Evolutionary conservation across 1,140 invertebrate species (phyloP).

Genomic region (Eupristina koningsbergeri): DNA sequence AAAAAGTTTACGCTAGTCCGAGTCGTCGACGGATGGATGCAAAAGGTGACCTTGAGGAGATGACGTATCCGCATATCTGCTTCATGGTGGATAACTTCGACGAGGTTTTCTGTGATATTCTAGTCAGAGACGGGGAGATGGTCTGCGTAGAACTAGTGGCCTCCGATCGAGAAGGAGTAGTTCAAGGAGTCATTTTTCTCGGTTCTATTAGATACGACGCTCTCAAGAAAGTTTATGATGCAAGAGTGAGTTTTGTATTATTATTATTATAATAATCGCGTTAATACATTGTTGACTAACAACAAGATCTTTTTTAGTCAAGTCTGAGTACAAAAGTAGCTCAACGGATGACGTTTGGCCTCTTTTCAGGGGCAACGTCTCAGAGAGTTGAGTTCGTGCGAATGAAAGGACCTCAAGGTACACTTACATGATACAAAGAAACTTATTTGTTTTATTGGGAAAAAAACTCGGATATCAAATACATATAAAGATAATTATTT

Average conservation of each 20-base stretch:
- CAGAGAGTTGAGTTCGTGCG: slow-evolving; percentile 97
- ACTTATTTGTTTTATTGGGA: no score
- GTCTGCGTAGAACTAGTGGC: slow-evolving; percentile 98
- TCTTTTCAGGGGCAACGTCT: slow-evolving; percentile 84
- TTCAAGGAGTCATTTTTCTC: slow-evolving; percentile 95
- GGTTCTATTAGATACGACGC: slow-evolving; percentile 98
- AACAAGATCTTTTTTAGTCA: slow-evolving; percentile 78
- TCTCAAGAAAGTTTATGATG: slow-evolving; percentile 96
- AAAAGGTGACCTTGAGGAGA: slow-evolving; percentile 98
- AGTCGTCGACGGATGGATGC: slow-evolving; percentile 96
- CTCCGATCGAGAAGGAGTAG: slow-evolving; percentile 84
- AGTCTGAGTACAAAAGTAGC: slow-evolving; percentile 95
- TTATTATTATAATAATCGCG: not conserved
- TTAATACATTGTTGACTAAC: not conserved
- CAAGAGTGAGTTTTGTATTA: slow-evolving; percentile 80
- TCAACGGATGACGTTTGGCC: slow-evolving; percentile 95
- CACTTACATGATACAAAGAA: slow-evolving; percentile 18
- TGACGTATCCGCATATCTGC: slow-evolving; percentile 98
- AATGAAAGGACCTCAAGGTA: slow-evolving; percentile 94
- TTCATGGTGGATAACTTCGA: slow-evolving; percentile 99
- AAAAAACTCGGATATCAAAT: no score
- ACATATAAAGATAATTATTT: no score
- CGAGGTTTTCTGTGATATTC: slow-evolving; percentile 96
- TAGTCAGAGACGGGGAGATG: slow-evolving; percentile 98
- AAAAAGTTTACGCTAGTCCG: slow-evolving; percentile 97